phyloP scores from a whole-genome alignment of 2,888 invertebrate species.

The Sclerodermus sp. region DNA sequence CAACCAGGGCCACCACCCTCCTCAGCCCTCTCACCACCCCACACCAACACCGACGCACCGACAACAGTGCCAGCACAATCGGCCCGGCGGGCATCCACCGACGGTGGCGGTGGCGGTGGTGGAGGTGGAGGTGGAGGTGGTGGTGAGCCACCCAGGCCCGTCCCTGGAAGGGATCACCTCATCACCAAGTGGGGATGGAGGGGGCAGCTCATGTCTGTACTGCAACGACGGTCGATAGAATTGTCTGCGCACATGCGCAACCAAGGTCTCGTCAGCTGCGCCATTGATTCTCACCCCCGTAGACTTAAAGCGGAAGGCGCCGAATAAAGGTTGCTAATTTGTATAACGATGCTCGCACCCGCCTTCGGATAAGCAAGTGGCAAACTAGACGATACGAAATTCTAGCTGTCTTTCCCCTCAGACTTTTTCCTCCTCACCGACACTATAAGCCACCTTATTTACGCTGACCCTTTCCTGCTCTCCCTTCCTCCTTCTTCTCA shows the following conservation, averaged over 20 bases:
- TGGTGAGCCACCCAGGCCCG: slow-evolving; percentile 10
- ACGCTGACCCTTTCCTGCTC: no score
- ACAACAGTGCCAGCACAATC: slow-evolving; percentile 19
- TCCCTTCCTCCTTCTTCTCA: no score
- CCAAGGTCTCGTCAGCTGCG: slow-evolving; percentile 53
- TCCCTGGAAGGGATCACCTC: slow-evolving; percentile 36
- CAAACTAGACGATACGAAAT: no score
- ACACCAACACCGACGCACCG: slow-evolving; percentile 10
- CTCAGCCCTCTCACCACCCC: slow-evolving; percentile 14
- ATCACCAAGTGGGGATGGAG: slow-evolving; percentile 32
- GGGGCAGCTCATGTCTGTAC: slow-evolving; percentile 52
- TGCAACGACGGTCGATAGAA: slow-evolving; percentile 55
- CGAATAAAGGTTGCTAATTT: slow-evolving; percentile 48
- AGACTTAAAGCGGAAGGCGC: slow-evolving; percentile 53
- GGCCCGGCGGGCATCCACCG: slow-evolving; percentile 23
- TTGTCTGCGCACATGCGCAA: slow-evolving; percentile 56
- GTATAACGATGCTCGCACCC: slow-evolving; percentile 17
- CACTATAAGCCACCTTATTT: no score
- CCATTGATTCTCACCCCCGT: slow-evolving; percentile 50
- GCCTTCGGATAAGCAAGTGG: not conserved
- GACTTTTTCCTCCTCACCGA: not conserved
- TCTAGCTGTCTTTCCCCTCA: not conserved
- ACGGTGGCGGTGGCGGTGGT: not conserved
- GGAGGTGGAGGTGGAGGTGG: slow-evolving; percentile 1
- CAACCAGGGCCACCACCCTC: slow-evolving; percentile 17